These are phyloP conservation scores for Hirtodrosophila trivittata DNA, from an alignment of 2,888 invertebrate species.

Conservation along the genomic window DNA sequence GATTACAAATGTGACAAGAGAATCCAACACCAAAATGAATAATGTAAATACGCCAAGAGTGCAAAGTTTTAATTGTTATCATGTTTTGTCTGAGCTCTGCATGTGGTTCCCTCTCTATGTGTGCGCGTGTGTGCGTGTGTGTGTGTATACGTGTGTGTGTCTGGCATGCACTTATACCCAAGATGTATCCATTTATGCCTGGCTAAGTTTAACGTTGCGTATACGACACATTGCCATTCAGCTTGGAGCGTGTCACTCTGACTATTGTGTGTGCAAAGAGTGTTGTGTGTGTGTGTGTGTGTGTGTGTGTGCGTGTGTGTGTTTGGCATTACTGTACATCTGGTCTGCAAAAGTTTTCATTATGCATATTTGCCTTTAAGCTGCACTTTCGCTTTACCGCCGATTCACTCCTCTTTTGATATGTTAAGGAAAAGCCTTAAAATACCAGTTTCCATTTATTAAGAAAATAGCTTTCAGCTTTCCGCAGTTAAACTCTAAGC, in stretches of 20 bases:
- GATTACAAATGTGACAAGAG: constrained; percentile 72
- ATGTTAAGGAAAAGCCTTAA: constrained; percentile 9
- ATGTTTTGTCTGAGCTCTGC: constrained; percentile 67
- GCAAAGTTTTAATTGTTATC: constrained; percentile 79
- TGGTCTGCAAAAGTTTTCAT: constrained; percentile 58
- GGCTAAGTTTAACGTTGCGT: constrained; percentile 77
- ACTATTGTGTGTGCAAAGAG: constrained; percentile 14
- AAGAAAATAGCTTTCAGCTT: too few relatives aligned
- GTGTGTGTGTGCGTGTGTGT: constrained; percentile 23
- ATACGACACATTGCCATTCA: constrained; percentile 73
- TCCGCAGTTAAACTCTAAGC: too few relatives aligned
- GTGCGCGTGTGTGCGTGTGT: constrained; percentile 6
- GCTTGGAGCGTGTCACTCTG: constrained; percentile 53
- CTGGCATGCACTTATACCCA: constrained; percentile 68
- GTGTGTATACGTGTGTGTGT: constrained; percentile 12
- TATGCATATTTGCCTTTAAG: constrained; percentile 72
- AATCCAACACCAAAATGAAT: constrained; percentile 76
- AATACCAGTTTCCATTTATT: not conserved
- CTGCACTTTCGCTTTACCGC: constrained; percentile 60
- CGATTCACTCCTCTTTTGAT: constrained; percentile 25
- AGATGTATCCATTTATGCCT: constrained; percentile 78
- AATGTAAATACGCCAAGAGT: constrained; percentile 79
- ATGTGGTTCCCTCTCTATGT: not conserved
- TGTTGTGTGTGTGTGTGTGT: constrained; percentile 5
- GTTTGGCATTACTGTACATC: constrained; percentile 39